Evolutionary conservation across 2,888 invertebrate species (phyloP).

Genomic region (Oscheius sp.): DNA sequence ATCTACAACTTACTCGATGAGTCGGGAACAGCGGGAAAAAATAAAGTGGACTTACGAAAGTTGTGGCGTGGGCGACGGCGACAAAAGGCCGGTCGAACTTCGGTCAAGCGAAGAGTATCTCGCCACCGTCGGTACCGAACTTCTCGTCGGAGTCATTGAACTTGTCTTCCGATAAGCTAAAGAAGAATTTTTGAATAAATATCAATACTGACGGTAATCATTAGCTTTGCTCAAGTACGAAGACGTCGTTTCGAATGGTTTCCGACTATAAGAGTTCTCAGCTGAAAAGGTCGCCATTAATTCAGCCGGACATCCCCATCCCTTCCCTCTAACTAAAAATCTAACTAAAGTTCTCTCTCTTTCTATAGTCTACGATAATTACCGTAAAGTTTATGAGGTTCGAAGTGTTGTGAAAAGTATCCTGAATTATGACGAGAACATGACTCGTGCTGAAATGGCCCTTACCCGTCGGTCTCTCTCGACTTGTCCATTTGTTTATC

Average conservation of each 20-base stretch:
- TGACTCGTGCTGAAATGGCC: no score
- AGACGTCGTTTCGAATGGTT: constrained; percentile 13
- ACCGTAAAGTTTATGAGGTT: constrained; percentile 38
- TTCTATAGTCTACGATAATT: no score
- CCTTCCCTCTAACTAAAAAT: no score
- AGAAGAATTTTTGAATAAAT: no score
- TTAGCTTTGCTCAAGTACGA: constrained; percentile 6
- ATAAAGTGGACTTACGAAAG: constrained; percentile 38
- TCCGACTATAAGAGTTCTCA: constrained; percentile 29
- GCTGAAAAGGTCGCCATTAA: not conserved
- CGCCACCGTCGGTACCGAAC: constrained; percentile 30
- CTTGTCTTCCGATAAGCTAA: constrained; percentile 52
- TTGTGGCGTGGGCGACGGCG: constrained; percentile 54
- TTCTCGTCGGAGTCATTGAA: constrained; percentile 49
- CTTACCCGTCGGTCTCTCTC: constrained; percentile 38
- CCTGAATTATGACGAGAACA: constrained; percentile 6
- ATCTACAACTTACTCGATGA: constrained; percentile 26
- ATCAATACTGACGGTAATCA: constrained; percentile 24
- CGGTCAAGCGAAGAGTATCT: constrained; percentile 48
- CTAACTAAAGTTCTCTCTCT: not conserved
- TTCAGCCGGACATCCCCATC: not conserved
- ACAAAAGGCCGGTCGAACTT: constrained; percentile 34
- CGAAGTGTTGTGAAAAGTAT: constrained; percentile 41
- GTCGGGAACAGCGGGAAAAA: no score
- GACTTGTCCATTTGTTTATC: constrained; percentile 60